Conservation (phyloP, 1,140 invertebrate genomes). For the Orchestia grillus region DNA sequence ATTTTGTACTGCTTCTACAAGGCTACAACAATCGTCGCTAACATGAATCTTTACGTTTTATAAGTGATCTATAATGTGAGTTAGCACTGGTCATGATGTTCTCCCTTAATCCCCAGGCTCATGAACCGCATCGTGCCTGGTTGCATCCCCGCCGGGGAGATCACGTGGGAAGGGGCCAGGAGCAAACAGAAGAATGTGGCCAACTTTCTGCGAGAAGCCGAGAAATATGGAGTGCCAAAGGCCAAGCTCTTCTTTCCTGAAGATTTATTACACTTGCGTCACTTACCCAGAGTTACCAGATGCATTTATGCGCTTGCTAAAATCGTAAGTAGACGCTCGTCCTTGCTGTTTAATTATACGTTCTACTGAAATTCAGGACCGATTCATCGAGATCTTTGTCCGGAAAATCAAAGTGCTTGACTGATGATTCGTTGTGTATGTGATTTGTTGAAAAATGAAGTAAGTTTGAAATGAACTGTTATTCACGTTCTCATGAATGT, state of each 20-base stretch:
- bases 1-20: background rate
- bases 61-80: no score
- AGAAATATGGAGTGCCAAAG: constrained; percentile 69
- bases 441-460: no score
- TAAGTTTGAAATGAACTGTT: background rate
- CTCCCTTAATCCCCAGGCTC: constrained; percentile 61
- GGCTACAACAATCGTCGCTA: background rate
- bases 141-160: constrained; percentile 68
- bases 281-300: constrained; percentile 70
- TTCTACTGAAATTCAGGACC: background rate
- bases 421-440: no score
- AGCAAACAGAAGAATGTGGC: constrained; percentile 69
- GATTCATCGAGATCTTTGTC: background rate
- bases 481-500: no score
- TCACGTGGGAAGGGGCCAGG: constrained; percentile 68
- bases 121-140: constrained; percentile 70
- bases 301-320: constrained; percentile 70
- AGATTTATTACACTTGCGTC: constrained; percentile 69
- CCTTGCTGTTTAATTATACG: background rate
- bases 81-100: background rate
- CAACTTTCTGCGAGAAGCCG: constrained; percentile 69
- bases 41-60: background rate
- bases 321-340: constrained; percentile 64
- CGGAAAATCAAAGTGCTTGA: no score
- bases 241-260: constrained; percentile 70